Conservation (phyloP, 2,888 invertebrate genomes). For the Drosophila eohydei region DNA sequence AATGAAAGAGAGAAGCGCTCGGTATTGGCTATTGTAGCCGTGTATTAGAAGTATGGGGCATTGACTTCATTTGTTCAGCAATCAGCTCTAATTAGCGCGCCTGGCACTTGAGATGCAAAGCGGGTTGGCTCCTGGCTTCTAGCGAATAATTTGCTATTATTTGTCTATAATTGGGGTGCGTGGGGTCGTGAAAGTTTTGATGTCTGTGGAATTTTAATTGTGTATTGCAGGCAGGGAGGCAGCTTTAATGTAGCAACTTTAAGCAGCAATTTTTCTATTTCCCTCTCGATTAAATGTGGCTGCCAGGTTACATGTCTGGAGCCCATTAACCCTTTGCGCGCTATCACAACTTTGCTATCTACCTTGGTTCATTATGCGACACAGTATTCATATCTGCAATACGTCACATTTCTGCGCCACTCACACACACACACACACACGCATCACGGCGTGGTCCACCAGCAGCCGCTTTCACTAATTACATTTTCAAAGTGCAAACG, state of each 20-base stretch:
- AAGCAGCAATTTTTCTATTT: conserved; percentile 20
- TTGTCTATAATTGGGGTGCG: conserved; percentile 69
- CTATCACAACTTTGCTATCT: conserved; percentile 63
- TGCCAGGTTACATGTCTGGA: conserved; percentile 66
- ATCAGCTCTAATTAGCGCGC: conserved; percentile 75
- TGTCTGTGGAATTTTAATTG: conserved; percentile 71
- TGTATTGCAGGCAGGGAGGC: conserved; percentile 20
- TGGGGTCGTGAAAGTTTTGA: conserved; percentile 33
- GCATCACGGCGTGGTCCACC: conserved; percentile 30
- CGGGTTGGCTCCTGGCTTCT: conserved; percentile 12
- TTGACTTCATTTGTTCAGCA: conserved; percentile 70
- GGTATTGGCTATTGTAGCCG: conserved; percentile 3
- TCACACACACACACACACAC: conserved; percentile 37
- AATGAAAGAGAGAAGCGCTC: background rate
- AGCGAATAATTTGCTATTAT: conserved; percentile 73
- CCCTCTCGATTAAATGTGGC: conserved; percentile 39
- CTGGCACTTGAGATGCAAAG: conserved; percentile 55
- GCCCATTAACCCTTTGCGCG: conserved; percentile 69
- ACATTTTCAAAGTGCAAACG: conserved; percentile 81
- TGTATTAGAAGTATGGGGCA: conserved; percentile 3
- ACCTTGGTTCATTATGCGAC: conserved; percentile 75
- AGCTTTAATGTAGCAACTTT: conserved; percentile 16
- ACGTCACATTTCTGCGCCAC: conserved; percentile 29
- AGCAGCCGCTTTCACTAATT: conserved; percentile 74
- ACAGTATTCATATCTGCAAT: conserved; percentile 69